Percentiles rank a stretch among this genome's conserved stretches.
These are phyloP conservation scores for Anoplius nigerrimus DNA, from an alignment of 2,888 invertebrate genomes.

Conservation along the genomic window DNA sequence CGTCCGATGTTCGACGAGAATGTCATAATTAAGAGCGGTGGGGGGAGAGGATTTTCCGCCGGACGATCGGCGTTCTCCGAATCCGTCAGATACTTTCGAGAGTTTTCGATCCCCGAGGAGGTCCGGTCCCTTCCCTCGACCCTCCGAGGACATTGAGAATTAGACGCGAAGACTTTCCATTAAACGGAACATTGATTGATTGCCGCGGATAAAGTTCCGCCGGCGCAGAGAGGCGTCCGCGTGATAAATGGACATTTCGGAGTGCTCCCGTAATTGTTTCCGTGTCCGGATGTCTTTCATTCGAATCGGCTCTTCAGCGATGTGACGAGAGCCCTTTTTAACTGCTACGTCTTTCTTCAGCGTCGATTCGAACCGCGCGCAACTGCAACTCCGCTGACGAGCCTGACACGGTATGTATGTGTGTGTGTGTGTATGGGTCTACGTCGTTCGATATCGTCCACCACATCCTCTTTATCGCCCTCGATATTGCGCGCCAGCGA, in stretches of 20 bases:
- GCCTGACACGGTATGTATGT: no score
- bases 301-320: slow-evolving; percentile 1
- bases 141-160: slow-evolving; percentile 41
- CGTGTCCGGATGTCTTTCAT: slow-evolving; percentile 25
- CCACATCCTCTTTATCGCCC: no score
- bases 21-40: slow-evolving; percentile 8
- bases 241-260: slow-evolving; percentile 62
- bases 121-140: neutral
- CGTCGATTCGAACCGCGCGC: no score
- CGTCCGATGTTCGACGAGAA: slow-evolving; percentile 2
- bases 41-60: neutral
- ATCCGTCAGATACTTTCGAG: slow-evolving; percentile 23
- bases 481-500: no score
- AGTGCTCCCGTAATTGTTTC: slow-evolving; percentile 45
- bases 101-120: slow-evolving; percentile 30
- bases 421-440: no score
- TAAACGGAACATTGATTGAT: slow-evolving; percentile 64
- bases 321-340: neutral
- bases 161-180: slow-evolving; percentile 59
- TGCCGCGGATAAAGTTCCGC: slow-evolving; percentile 54
- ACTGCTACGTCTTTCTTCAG: no score
- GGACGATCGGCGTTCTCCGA: slow-evolving; percentile 3
- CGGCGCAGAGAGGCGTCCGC: slow-evolving; percentile 28
- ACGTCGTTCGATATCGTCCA: no score
- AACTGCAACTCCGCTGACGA: no score